Evolutionary conservation across 2,888 invertebrate genomes (phyloP), one percentile per base, ranked within the genome.

Genomic region (Adineta ricciae): DNA sequence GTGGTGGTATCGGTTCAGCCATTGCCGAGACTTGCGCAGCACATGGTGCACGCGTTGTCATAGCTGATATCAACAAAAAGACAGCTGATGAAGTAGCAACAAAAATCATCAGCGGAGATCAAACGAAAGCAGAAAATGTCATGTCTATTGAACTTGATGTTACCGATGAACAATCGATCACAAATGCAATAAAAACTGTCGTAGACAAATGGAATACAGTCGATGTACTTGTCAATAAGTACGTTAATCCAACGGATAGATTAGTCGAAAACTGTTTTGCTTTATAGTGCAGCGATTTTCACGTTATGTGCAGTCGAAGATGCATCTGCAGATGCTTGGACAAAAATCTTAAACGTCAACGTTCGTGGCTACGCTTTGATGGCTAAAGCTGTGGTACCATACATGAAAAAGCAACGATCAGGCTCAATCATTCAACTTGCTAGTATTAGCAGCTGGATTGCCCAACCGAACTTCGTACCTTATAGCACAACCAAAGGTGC

Each of bases 401-500:
- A n/a, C 49, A 54, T 86, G 73, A 78, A 73, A 38, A 78, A 72
- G 52, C 84, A 84, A 73, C 27, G 49, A 82, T 24, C 36, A 24
- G 52, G 83, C n/a, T 32, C 86, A 19, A 86, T 86, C 7, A 86
- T 86, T 36, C 84, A 86, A 72, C n/a, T 86, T 14, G 54, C 83
- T 50, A 86, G 86, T 54, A 84, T 85, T 5, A 86, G 86, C 19
- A 84, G 86, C 11, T 82, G 83, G 38, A 36, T 83, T 19, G 86
- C 86, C 14, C 86, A 87, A 83, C 84, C 84, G 14, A 32, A 64
- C 4, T 72, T 86, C n/a, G 86, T 86, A 86, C 85, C 86, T 16
- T 86, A 86, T 50, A 78, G 85, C 32, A 86, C 86, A 32, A 86
- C 84, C 8, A 86, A 86, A 86, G 86, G 86, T 27, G 86, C 85